Base-by-base conservation (phyloP, 2,797 vertebrate genomes). In the Sebastes flavidus region DNA sequence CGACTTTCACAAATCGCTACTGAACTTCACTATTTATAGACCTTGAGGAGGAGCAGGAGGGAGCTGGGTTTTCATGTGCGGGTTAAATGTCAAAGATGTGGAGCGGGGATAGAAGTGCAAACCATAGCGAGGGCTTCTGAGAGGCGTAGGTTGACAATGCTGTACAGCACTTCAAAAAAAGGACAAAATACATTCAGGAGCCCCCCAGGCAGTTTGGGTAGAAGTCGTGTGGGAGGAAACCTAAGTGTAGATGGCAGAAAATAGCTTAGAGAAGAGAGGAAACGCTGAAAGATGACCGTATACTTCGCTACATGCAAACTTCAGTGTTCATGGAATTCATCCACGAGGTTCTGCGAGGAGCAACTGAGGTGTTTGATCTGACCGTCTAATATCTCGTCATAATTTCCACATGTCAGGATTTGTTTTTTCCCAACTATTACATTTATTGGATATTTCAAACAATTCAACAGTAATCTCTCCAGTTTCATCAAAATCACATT, bases 181-280 rank as follows among this genome's bases (percentile, higher is more conserved):
- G 87, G 90, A 90, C 88, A 77, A 67, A 79, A 92, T 93, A 95
- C 94, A 95, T 95, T 95, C 94, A 94, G 94, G 94, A 91, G 78
- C 80, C 82, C 76, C 82, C 82, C 72, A 56, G 86, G 89, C 86
- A 87, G 85, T 90, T 83, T 84, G 74, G 78, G 72, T 75, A 36
- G 49, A 69, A 81, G 67, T 79, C 3, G 30, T 68, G 65, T 75
- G 56, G 81, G 79, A 80, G 69, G 71, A 88, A 86, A 86, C 65
- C 55, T 32, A 82, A 79, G 67, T 70, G 52, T 70, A 66, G 27
- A 69, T 72, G 79, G 79, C 46, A 82, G 75, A 87, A 89, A 88
- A 82, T 69, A 88, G 85, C 80, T 78, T 16, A 16, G 29, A 54
- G 55, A 72, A 71, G 63, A 78, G 71, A 67, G 66, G 65, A 78